Conservation (phyloP, 2,888 invertebrate genomes). For the Platycheirus albimanus region DNA sequence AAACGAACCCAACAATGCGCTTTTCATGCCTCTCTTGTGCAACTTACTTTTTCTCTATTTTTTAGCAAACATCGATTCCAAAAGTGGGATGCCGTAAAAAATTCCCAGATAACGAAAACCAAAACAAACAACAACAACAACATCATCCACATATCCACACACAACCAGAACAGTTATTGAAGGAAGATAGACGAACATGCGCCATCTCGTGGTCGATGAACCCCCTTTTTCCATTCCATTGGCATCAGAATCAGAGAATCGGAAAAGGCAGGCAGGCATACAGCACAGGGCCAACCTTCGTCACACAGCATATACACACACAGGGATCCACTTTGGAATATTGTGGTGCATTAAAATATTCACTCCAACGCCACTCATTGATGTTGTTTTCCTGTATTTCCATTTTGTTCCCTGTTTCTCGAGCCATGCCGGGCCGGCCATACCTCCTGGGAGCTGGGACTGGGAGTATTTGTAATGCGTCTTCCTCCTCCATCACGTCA, state of each 20-base stretch:
- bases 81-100: constrained; percentile 57
- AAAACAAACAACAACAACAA: constrained; percentile 37
- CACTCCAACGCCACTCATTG: constrained; percentile 71
- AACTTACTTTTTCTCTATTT: constrained; percentile 5
- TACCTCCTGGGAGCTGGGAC: too few species aligned
- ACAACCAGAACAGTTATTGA: constrained; percentile 71
- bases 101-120: constrained; percentile 38
- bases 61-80: constrained; percentile 44
- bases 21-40: constrained; percentile 48
- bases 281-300: background rate
- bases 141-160: constrained; percentile 30
- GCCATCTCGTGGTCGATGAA: constrained; percentile 64
- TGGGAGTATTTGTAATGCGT: background rate
- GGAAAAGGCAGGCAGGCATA: background rate
- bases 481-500: constrained; percentile 54
- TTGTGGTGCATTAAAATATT: constrained; percentile 66
- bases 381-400: constrained; percentile 53
- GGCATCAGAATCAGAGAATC: constrained; percentile 8
- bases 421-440: too few species aligned
- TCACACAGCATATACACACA: background rate
- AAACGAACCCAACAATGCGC: constrained; percentile 47
- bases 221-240: constrained; percentile 38
- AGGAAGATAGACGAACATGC: constrained; percentile 66
- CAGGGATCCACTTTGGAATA: constrained; percentile 41
- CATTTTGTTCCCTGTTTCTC: constrained; percentile 43